Conservation (phyloP, 2,797 vertebrate genomes). For the Chelidonichthys spinosus region DNA sequence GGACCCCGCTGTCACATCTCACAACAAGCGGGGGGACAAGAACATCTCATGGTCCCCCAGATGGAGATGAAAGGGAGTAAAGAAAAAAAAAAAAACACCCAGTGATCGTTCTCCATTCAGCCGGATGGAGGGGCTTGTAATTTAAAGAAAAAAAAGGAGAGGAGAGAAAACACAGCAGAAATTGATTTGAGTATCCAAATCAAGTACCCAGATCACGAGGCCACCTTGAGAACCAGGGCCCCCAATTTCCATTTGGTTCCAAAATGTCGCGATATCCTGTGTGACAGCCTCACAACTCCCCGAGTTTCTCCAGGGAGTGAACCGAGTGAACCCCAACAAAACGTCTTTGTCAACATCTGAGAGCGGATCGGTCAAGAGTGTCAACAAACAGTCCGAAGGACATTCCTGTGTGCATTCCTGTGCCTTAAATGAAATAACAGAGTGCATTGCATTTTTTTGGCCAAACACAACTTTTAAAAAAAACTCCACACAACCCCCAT, state of each 20-base stretch:
- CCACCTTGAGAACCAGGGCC: slow-evolving; percentile 64
- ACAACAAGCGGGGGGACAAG: slow-evolving; percentile 81
- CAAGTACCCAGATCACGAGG: slow-evolving; percentile 80
- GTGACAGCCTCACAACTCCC: slow-evolving; percentile 72
- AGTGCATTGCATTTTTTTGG: slow-evolving; percentile 53
- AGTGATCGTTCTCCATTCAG: slow-evolving; percentile 80
- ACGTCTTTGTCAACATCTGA: slow-evolving; percentile 82
- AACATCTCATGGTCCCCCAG: slow-evolving; percentile 82
- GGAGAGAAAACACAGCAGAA: slow-evolving; percentile 66
- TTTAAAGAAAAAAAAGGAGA: slow-evolving; percentile 67
- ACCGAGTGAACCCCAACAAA: slow-evolving; percentile 83
- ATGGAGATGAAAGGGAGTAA: slow-evolving; percentile 82
- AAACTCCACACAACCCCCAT: slow-evolving; percentile 37
- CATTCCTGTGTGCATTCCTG: slow-evolving; percentile 81
- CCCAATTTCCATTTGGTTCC: slow-evolving; percentile 70
- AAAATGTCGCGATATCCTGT: slow-evolving; percentile 66
- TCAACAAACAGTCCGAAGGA: slow-evolving; percentile 78
- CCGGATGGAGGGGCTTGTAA: slow-evolving; percentile 74
- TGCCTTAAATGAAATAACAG: slow-evolving; percentile 70
- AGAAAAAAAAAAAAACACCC: slow-evolving; percentile 68
- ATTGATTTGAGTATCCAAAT: slow-evolving; percentile 79
- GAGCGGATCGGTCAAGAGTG: slow-evolving; percentile 71
- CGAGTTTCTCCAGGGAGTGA: slow-evolving; percentile 68
- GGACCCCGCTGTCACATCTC: slow-evolving; percentile 86
- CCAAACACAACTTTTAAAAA: slow-evolving; percentile 49